Conservation (phyloP, 1,140 invertebrate species). For the Cardiocondyla obscurior region DNA sequence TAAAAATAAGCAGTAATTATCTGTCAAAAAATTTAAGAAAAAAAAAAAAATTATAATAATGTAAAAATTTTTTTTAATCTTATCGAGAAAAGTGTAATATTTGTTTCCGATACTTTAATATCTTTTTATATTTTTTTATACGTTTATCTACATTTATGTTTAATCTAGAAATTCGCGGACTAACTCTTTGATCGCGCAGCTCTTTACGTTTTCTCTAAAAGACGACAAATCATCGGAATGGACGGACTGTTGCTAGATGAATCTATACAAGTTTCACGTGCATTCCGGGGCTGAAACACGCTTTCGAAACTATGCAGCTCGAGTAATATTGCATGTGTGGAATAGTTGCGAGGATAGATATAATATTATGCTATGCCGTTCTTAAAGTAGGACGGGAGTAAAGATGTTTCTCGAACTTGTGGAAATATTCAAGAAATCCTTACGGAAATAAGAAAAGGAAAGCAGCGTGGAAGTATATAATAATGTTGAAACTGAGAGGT, state of each 20-base stretch:
- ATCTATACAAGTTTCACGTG: constrained; percentile 24
- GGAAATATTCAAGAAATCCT: not conserved
- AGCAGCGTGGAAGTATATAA: not conserved
- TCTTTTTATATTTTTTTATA: not conserved
- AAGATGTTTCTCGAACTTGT: not conserved
- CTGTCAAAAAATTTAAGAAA: not conserved
- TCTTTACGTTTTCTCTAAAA: not conserved
- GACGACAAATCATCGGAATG: constrained; percentile 1
- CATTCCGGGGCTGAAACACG: not conserved
- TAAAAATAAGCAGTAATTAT: too few species aligned
- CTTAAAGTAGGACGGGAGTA: not conserved
- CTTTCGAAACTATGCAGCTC: constrained; percentile 20
- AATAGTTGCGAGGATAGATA: not conserved
- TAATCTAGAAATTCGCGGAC: not conserved
- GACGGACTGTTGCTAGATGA: constrained; percentile 11
- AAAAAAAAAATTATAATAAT: not conserved
- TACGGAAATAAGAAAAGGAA: not conserved
- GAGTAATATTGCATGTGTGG: constrained; percentile 8
- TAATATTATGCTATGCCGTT: not conserved
- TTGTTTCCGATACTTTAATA: not conserved
- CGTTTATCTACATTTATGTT: not conserved
- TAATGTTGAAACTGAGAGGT: not conserved
- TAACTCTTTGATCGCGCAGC: not conserved
- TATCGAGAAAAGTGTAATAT: not conserved
- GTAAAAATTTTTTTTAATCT: too few species aligned